Conservation (phyloP, 2,113 vertebrate genomes). For the Himantopus leucocephalus region DNA sequence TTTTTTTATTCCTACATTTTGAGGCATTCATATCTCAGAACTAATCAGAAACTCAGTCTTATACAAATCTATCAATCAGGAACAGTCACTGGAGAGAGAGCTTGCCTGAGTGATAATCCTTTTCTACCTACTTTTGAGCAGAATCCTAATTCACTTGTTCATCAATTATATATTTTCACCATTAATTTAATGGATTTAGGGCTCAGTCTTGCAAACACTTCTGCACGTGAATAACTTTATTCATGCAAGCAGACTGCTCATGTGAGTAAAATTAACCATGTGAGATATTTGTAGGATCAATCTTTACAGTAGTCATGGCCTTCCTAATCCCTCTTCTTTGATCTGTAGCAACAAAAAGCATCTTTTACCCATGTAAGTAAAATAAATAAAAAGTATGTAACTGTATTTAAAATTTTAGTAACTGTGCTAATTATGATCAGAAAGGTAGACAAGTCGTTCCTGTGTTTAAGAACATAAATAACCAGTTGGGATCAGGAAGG, state of each 20-base stretch:
- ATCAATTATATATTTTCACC: slow-evolving; percentile 51
- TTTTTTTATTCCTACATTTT: slow-evolving; percentile 43
- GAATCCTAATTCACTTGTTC: slow-evolving; percentile 59
- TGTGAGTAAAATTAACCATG: background rate
- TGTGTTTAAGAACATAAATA: background rate
- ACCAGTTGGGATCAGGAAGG: background rate
- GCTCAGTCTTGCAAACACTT: slow-evolving; percentile 19
- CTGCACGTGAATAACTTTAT: background rate
- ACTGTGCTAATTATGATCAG: background rate
- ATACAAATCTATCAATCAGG: slow-evolving; percentile 36
- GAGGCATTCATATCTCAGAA: slow-evolving; percentile 30
- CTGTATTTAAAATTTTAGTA: background rate
- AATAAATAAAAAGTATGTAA: background rate
- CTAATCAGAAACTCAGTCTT: slow-evolving; percentile 31
- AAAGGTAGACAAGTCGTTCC: background rate
- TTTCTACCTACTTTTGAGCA: slow-evolving; percentile 49
- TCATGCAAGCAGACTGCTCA: background rate
- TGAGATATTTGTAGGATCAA: background rate
- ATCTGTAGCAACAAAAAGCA: background rate
- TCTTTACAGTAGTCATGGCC: background rate
- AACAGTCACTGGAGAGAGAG: background rate
- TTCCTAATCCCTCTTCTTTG: background rate
- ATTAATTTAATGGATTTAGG: slow-evolving; percentile 47
- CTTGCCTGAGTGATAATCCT: slow-evolving; percentile 57
- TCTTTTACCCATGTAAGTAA: background rate